Evolutionary conservation across 2,888 invertebrate genomes (phyloP), one percentile per base, ranked within the genome.

Genomic region (Lampropteryx suffumata): DNA sequence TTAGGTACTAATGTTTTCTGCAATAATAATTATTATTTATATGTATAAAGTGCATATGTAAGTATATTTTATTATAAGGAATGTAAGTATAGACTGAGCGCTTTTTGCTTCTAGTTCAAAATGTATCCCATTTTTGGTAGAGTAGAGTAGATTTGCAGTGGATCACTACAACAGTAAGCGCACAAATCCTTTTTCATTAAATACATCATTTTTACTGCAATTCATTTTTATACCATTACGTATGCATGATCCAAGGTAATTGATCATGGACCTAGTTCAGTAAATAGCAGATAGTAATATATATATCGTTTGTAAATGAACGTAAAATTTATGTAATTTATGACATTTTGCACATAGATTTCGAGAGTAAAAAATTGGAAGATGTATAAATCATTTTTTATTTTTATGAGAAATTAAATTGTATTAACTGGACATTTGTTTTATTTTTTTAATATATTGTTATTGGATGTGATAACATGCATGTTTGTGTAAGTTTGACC

Each of bases 381-480:
- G 79, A 73, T 85, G 83, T 84, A 81, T 70, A 83, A 80, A 80
- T 78, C 77, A 72, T 63, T 82, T 83, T 82, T 82, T 73, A 80
- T 72, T 79, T 79, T 77, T 77, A 69, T 61, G 50, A 61, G 67
- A 64, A 76, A 77, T 71, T 76, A 79, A 77, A 77, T 65, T 80
- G 77, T 78, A 78, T 74, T 69, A 67, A 66, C 58, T 65, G 36
- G 59, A 37, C 1, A 10, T 6, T 44, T 17, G 34, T 52, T 57
- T 59, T 45, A 52, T 55, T 57, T 42, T n/a, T 21, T 10, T 4
- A 17, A 33, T 13, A 21, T 7, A 1, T 24, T 24, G 7, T 24
- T 4, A 6, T 24, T 24, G 6, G 1, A 6, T 24, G 6, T 24
- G 24, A 21, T 5, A 21, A n/a, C 17, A 17, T 17, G 17, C 17